Conservation (phyloP, 2,888 invertebrate genomes). For the Oasisia sp. region DNA sequence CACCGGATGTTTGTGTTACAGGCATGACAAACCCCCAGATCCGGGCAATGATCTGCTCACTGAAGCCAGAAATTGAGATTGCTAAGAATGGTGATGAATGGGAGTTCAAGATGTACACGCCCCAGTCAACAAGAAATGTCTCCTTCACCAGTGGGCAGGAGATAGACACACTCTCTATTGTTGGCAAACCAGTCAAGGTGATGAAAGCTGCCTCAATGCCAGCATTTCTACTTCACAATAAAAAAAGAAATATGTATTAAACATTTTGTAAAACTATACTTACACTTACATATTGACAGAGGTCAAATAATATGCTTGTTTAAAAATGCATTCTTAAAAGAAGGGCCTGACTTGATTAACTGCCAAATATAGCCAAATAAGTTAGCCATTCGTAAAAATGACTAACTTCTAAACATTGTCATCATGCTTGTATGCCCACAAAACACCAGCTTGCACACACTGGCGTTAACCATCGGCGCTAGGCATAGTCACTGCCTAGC, state of each 20-base stretch:
- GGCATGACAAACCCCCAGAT: slow-evolving; percentile 23
- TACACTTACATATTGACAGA: too few relatives aligned
- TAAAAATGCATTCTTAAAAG: too few relatives aligned
- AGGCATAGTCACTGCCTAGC: too few relatives aligned
- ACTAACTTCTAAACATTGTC: too few relatives aligned
- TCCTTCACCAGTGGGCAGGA: slow-evolving; percentile 22
- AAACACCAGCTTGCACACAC: too few relatives aligned
- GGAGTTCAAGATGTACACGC: slow-evolving; percentile 18
- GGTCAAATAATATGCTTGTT: too few relatives aligned
- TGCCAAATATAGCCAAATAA: too few relatives aligned
- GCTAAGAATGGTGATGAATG: not conserved
- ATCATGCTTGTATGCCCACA: too few relatives aligned
- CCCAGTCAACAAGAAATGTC: not conserved
- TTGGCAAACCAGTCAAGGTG: slow-evolving; percentile 27
- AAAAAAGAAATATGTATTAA: not conserved
- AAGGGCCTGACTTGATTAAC: too few relatives aligned
- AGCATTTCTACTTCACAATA: not conserved
- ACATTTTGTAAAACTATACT: too few relatives aligned
- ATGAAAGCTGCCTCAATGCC: not conserved
- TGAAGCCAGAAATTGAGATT: slow-evolving; percentile 25
- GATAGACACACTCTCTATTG: slow-evolving; percentile 20
- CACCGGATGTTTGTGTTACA: slow-evolving; percentile 7
- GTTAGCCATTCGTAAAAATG: too few relatives aligned
- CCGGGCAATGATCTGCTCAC: slow-evolving; percentile 18
- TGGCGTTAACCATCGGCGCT: too few relatives aligned